Percentiles rank a stretch among this genome's conserved stretches.
Evolutionary conservation across 2,797 vertebrate species (phyloP).

Genomic region (Lepus oiostolus): DNA sequence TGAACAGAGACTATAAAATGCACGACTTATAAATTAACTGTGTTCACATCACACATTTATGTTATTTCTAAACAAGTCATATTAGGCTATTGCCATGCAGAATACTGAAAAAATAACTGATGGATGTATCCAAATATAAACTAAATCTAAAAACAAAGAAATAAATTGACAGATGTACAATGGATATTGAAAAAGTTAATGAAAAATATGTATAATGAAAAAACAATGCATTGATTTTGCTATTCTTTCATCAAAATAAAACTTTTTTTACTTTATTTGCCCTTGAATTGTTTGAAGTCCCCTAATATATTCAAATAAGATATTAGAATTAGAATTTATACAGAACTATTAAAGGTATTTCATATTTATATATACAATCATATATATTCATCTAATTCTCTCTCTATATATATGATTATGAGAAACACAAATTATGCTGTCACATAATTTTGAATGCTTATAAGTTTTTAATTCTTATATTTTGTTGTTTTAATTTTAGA

Average conservation of each 20-base stretch:
- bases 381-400: neutral
- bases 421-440: neutral
- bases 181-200: no score
- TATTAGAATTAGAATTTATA: no score
- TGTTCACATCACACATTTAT: neutral
- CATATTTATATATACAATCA: no score
- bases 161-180: neutral
- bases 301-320: no score
- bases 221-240: no score
- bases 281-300: no score
- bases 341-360: neutral
- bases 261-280: no score
- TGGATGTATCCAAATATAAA: neutral
- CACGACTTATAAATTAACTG: neutral
- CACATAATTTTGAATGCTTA: neutral
- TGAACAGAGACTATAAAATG: neutral
- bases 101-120: conserved; percentile 23
- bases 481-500: conserved; percentile 20
- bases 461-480: neutral
- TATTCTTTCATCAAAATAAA: no score
- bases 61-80: neutral
- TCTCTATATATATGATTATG: neutral
- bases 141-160: neutral
- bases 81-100: neutral
- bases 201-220: no score